phyloP scores from a whole-genome alignment of 2,797 vertebrate genomes.

The Myoxocephalus aenaeus region DNA sequence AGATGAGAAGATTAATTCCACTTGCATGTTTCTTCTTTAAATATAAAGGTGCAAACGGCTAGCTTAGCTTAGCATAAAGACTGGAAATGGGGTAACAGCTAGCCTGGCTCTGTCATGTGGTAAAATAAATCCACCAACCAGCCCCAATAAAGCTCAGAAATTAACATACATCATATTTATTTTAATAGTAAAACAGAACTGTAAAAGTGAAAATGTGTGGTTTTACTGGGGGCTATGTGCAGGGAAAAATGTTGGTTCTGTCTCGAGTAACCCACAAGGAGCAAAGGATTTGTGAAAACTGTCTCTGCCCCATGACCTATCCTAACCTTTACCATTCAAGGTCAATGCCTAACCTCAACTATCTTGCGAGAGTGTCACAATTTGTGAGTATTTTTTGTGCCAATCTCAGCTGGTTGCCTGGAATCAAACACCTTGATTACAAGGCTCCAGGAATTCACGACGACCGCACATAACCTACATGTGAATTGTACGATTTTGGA shows the following conservation, averaged over 20 bases:
- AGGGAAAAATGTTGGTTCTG: neutral
- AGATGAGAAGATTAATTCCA: neutral
- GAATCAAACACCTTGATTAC: neutral
- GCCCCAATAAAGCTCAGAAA: neutral
- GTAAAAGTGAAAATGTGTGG: neutral
- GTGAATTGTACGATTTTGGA: neutral
- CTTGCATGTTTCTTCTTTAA: too few relatives aligned
- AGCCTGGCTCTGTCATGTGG: too few relatives aligned
- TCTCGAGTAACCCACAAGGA: neutral
- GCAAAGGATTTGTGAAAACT: neutral
- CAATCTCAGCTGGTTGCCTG: neutral
- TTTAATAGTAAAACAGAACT: neutral
- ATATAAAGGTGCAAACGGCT: too few relatives aligned
- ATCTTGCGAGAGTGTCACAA: too few relatives aligned
- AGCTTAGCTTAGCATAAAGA: neutral
- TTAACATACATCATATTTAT: neutral
- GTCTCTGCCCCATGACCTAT: neutral
- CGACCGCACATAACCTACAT: neutral
- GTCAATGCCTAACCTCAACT: neutral
- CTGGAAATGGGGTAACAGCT: too few relatives aligned
- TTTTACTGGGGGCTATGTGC: neutral
- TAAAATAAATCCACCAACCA: neutral
- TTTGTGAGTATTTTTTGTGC: neutral
- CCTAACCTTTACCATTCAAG: neutral
- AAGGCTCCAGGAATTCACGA: neutral